Evolutionary conservation across 2,888 invertebrate species (phyloP).

Genomic region (Meghimatium bilineatum): DNA sequence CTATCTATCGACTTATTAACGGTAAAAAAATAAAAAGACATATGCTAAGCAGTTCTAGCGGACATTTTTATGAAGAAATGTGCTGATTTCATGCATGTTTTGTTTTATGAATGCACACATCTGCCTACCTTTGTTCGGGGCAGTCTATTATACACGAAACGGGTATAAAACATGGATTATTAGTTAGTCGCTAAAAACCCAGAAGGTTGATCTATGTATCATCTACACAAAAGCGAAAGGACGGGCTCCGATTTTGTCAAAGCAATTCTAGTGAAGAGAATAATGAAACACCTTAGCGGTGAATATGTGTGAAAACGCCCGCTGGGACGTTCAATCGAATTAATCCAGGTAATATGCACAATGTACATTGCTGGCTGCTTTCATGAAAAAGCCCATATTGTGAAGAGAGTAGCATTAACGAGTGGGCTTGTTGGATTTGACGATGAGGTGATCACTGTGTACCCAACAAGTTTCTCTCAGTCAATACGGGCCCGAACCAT

Average conservation of each 20-base stretch:
- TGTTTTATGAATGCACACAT: too few relatives aligned
- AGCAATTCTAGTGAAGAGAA: background rate
- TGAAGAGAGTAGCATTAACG: slow-evolving; percentile 3
- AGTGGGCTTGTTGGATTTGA: background rate
- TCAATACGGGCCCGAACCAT: background rate
- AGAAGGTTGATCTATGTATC: background rate
- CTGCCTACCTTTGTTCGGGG: too few relatives aligned
- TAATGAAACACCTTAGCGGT: background rate
- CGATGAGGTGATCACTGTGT: slow-evolving; percentile 38
- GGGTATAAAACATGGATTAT: background rate
- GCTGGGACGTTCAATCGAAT: background rate
- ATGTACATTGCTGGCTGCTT: slow-evolving; percentile 22
- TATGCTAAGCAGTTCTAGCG: too few relatives aligned
- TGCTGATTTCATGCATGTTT: too few relatives aligned
- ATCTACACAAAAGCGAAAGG: background rate
- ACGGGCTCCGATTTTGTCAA: background rate
- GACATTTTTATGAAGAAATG: too few relatives aligned
- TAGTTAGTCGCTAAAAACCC: background rate
- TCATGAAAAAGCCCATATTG: slow-evolving; percentile 15
- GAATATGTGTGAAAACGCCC: slow-evolving; percentile 15
- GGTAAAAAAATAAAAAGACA: too few relatives aligned
- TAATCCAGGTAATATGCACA: slow-evolving; percentile 20
- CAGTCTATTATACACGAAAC: background rate
- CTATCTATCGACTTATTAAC: too few relatives aligned
- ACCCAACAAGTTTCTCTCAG: background rate